phyloP scores from a whole-genome alignment of 1,140 invertebrate genomes.

The Platyura marginata region DNA sequence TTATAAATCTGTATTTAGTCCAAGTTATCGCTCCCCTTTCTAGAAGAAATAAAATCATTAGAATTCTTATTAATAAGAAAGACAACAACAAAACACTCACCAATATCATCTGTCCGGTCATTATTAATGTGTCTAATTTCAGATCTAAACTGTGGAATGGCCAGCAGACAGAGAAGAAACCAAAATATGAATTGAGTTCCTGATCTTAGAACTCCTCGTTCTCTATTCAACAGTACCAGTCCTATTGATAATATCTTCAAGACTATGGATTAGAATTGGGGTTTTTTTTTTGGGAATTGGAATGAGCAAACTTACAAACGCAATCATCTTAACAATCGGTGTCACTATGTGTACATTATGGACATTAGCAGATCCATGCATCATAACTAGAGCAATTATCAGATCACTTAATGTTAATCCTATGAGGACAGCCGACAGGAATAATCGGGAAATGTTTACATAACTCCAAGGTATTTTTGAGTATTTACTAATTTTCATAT shows the following conservation, averaged over 20 bases:
- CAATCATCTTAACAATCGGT: conserved; percentile 51
- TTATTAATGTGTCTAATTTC: conserved; percentile 35
- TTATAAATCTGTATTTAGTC: conserved; percentile 44
- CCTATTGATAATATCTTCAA: no score
- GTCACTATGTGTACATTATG: conserved; percentile 45
- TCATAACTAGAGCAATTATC: no score
- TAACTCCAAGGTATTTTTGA: conserved; percentile 63
- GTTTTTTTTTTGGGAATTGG: no score
- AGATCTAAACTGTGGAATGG: conserved; percentile 51
- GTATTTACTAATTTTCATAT: conserved; percentile 54
- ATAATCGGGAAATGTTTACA: conserved; percentile 57
- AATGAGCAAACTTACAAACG: conserved; percentile 73
- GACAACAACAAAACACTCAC: no score
- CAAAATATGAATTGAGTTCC: conserved; percentile 79
- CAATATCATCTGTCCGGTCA: no score
- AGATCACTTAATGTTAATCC: conserved; percentile 28
- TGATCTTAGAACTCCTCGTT: no score
- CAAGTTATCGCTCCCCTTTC: conserved; percentile 5
- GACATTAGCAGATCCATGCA: no score
- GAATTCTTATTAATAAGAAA: no score
- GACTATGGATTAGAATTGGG: no score
- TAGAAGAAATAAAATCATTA: no score
- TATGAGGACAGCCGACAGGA: conserved; percentile 41
- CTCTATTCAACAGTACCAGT: no score
- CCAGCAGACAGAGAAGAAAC: conserved; percentile 51